Evolutionary conservation across 2,113 vertebrate species (phyloP).

Genomic region (Phylloscopus trochilus): DNA sequence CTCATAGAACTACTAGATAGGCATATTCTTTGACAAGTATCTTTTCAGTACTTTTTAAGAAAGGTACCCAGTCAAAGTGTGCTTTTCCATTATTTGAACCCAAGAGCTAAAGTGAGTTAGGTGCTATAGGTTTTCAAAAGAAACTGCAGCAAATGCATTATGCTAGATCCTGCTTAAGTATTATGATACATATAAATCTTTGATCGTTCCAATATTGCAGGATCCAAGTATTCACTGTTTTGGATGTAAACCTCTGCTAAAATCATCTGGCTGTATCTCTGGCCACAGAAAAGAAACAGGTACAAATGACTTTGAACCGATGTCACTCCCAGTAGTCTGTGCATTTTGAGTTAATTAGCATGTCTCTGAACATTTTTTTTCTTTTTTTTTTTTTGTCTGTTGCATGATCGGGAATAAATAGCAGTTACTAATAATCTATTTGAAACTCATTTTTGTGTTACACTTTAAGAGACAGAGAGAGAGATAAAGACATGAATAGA

Average conservation of each 20-base stretch:
- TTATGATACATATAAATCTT: conserved; percentile 50
- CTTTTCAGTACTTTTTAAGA: neutral
- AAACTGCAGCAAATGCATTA: neutral
- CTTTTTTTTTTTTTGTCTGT: conserved; percentile 48
- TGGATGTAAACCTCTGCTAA: conserved; percentile 54
- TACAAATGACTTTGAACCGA: conserved; percentile 66
- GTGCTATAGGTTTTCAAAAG: neutral
- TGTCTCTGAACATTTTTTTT: conserved; percentile 66
- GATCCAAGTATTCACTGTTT: conserved; percentile 68
- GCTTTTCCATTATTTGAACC: neutral
- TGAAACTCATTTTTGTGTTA: conserved; percentile 39
- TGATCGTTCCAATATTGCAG: conserved; percentile 59
- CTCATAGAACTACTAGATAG: neutral
- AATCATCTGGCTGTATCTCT: conserved; percentile 62
- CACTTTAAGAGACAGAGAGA: conserved; percentile 16
- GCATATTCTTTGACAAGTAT: neutral
- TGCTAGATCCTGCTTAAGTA: conserved; percentile 9
- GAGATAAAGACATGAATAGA: neutral
- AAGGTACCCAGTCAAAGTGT: neutral
- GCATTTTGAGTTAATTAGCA: conserved; percentile 63
- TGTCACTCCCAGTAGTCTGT: conserved; percentile 35
- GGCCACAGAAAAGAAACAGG: conserved; percentile 36
- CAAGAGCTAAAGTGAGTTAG: neutral
- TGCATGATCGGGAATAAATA: conserved; percentile 58
- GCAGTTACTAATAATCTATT: conserved; percentile 44